A percentile compares a stretch with the other conserved stretches of the same genome.
phyloP scores from a whole-genome alignment of 2,113 vertebrate genomes.

The Tapirus terrestris region DNA sequence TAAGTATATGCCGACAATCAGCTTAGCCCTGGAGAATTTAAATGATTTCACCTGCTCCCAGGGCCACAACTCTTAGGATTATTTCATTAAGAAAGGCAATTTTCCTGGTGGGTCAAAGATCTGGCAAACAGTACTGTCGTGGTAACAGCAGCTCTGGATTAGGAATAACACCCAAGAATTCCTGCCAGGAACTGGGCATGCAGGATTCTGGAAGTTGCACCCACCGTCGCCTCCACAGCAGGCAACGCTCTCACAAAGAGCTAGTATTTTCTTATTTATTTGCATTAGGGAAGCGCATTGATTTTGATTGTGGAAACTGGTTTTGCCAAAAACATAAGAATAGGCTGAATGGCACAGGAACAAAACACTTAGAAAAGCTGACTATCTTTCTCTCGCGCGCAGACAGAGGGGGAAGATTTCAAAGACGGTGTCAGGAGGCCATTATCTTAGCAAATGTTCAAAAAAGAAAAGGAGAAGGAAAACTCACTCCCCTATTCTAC shows the following conservation, averaged over 20 bases:
- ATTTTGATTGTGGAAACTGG: background rate
- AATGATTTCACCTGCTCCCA: background rate
- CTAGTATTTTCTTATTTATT: background rate
- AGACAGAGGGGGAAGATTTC: background rate
- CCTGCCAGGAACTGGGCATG: background rate
- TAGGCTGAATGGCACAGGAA: background rate
- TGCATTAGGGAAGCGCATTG: background rate
- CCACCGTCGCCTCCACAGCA: fast-evolving
- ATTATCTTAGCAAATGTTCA: background rate
- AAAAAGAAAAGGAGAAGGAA: background rate
- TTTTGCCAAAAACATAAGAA: background rate
- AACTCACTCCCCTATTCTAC: background rate
- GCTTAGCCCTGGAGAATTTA: background rate
- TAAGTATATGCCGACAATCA: fast-evolving
- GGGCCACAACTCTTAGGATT: background rate
- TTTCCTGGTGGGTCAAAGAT: background rate
- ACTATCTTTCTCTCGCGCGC: background rate
- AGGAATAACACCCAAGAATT: fast-evolving
- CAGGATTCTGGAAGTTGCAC: background rate
- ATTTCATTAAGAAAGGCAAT: background rate
- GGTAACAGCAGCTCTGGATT: background rate
- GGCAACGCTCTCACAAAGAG: background rate
- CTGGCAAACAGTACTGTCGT: background rate
- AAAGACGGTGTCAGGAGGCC: background rate
- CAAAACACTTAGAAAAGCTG: background rate